Evolutionary conservation across 1,140 invertebrate species (phyloP), one percentile per base, ranked within the genome.

Genomic region (Samia ricini): DNA sequence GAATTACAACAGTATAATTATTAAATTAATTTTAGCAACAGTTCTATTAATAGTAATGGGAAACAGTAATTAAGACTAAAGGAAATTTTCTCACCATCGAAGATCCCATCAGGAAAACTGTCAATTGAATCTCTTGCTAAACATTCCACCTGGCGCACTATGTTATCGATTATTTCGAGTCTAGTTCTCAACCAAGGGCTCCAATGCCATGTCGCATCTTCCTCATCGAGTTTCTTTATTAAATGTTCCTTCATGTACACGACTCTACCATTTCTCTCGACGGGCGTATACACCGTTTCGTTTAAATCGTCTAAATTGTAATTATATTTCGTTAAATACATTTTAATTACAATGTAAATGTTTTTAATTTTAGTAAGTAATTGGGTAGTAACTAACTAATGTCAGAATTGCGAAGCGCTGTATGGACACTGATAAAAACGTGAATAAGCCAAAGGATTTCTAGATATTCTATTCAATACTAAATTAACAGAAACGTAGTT

Each of bases 121-220:
- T 81, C 75, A 8, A 81, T 66, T 0, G 83, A 81, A 57, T 76
- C 69, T 7, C 62, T 54, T 0, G 19, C n/a, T n/a, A 64, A 15
- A n/a, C 80, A 79, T 0, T 66, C 60, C 0, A 79, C 58, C 48
- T 88, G 76, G 2, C 33, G 66, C 0, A 83, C 61, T 4, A 81
- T 33, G 51, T 79, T 76, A 12, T 83, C 77, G 0, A 68, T 18
- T 0, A 79, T 57, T 55, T 71, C 72, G 0, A 79, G 79, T 29
- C 79, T 77, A 4, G 83, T 89, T 10, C 78, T 60, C n/a, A 85
- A 24, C 83, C 85, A 89, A 0, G 86, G 86, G 20, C 63, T 84
- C 79, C 81, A 84, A 55, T 89, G 86, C 86, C 86, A 89, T 2
- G 60, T 76, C 15, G 74, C 74, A 5, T 69, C 21, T 56, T 89